These are phyloP conservation scores for Scotopteryx bipunctaria DNA, from an alignment of 2,888 invertebrate species.

Conservation along the genomic window DNA sequence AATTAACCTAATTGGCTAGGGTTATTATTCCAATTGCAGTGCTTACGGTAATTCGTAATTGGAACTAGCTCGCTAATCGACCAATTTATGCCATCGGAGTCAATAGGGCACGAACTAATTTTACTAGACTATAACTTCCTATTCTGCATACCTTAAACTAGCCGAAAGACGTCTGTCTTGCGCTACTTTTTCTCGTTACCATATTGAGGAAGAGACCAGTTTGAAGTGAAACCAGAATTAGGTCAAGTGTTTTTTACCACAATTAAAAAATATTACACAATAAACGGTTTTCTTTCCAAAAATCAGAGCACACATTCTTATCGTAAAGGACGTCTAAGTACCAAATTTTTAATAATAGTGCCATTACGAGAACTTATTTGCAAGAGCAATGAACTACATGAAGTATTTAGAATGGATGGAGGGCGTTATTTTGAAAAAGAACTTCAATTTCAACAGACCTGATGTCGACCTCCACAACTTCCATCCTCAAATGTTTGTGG, in stretches of 20 bases:
- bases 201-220: neutral
- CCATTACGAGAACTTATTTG: neutral
- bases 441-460: conserved; percentile 48
- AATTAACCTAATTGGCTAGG: no score
- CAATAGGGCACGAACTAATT: conserved; percentile 5
- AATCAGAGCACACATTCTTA: no score
- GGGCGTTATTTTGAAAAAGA: conserved; percentile 46
- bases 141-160: neutral
- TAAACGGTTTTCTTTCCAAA: no score
- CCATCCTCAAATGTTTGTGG: conserved; percentile 57
- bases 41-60: conserved; percentile 18
- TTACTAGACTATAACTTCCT: neutral
- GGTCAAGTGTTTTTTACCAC: no score
- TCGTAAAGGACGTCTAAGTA: no score
- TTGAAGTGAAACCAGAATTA: no score
- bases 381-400: conserved; percentile 6
- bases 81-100: conserved; percentile 34
- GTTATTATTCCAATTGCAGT: conserved; percentile 1
- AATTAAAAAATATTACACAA: no score
- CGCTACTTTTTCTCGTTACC: neutral
- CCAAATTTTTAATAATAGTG: no score
- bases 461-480: conserved; percentile 54
- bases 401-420: conserved; percentile 30
- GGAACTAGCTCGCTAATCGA: conserved; percentile 7
- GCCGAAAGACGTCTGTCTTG: neutral